phyloP scores from a whole-genome alignment of 2,888 invertebrate species.

The Oligia strigilis region DNA sequence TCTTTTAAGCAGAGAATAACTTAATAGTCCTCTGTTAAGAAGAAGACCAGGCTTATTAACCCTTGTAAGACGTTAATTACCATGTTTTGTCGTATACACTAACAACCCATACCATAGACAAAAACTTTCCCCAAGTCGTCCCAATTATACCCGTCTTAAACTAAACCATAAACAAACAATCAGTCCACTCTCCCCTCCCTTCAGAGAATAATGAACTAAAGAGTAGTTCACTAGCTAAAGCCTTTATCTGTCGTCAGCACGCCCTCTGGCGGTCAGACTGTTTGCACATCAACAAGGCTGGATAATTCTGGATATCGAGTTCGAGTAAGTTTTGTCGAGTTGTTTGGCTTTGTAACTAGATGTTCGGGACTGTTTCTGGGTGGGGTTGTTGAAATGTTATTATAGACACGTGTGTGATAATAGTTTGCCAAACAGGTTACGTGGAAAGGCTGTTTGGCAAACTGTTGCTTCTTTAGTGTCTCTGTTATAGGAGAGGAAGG shows the following conservation, averaged over 20 bases:
- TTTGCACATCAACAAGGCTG: conserved; percentile 42
- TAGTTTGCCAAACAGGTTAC: not conserved
- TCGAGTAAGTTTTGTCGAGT: conserved; percentile 26
- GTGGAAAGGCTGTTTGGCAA: not conserved
- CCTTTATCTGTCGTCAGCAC: conserved; percentile 65
- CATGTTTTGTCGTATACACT: not conserved
- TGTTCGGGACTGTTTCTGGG: conserved; percentile 10
- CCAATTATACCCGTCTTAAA: conserved; percentile 39
- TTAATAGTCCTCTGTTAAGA: not conserved
- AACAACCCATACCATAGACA: not conserved
- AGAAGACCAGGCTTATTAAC: not conserved
- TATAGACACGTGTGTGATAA: not conserved
- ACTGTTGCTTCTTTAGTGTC: not conserved
- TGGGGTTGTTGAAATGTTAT: conserved; percentile 4
- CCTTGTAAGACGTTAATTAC: not conserved
- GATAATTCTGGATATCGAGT: conserved; percentile 44
- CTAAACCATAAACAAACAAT: conserved; percentile 60
- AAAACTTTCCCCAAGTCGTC: conserved; percentile 23
- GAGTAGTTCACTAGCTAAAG: conserved; percentile 52
- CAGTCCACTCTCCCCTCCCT: conserved; percentile 53
- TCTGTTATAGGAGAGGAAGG: too few species aligned
- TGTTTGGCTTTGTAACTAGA: conserved; percentile 18
- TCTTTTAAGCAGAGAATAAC: not conserved
- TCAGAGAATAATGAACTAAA: conserved; percentile 65
- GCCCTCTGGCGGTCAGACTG: conserved; percentile 55